Base-by-base conservation (phyloP, 2,888 invertebrate species). In the Ochlodes sylvanus region DNA sequence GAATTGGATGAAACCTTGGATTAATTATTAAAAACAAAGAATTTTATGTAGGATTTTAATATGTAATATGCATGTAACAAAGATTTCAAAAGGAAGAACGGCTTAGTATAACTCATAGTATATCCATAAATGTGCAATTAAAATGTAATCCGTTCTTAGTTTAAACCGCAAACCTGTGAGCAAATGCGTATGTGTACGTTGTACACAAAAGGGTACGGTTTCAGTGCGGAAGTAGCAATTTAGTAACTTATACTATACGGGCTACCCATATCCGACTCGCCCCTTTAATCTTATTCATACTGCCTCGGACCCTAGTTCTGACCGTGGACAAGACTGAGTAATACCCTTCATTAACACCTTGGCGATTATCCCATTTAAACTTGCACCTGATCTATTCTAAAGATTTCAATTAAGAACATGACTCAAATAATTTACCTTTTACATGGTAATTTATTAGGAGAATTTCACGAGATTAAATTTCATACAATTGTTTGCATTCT, bases 291-390 rank as follows among this genome's bases (percentile, higher is more conserved):
- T 67, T 67, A 67, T 67, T 61, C 44, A 44, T 61, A 57, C 54
- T 60, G 60, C 12, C 54, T 60, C 61, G 55, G 55, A 55, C 61
- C 67, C 67, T 42, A 60, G 60, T 41, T 44, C 60, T 54, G 57
- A 65, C 38, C 14, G 57, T 65, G 60, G 66, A 70, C 71, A 70
- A 67, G 63, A 68, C 71, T 71, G 63, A 74, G 52, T 70, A 72
- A 75, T 72, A 60, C n/a, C 63, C 69, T 71, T 72, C 70, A 71
- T 72, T 73, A 73, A 57, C 72, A 71, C 68, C 69, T 69, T 69
- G 44, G 69, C 68, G 67, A 72, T 70, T 69, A 71, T 67, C 61
- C 69, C 67, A 56, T 42, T 62, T 67, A 54, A 69, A 58, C 61
- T 62, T 54, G 65, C 70, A 69, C 69, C 69, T 73, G 71, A 55